Base-by-base conservation (phyloP, 2,797 vertebrate genomes). In the Enteromius argenteus region DNA sequence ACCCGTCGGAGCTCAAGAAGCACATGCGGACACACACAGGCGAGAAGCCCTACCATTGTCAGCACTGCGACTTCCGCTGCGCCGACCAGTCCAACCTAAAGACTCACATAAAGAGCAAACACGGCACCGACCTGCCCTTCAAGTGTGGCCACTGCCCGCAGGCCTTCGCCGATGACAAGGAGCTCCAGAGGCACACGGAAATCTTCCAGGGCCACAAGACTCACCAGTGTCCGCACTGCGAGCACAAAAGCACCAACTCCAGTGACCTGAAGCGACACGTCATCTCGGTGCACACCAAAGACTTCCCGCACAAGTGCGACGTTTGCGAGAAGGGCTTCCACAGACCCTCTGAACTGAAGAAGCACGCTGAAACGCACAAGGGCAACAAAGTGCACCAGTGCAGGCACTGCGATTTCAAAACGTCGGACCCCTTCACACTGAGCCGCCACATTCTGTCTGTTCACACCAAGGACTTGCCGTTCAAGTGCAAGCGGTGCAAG, bases 21-120 rank as follows among this genome's bases (percentile, higher is more conserved):
- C 98, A 99, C 94, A 98, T 98, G 97, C 95, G 98, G 56, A 99
- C 98, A 0, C 98, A 98, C 95, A 98, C 98, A 0, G 98, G 98
- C 9, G 98, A 99, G 93, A 99, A 99, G 93, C 98, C 98, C 11
- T 99, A 98, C 94, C 67, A 84, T 69, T 97, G 96, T 91, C 95
- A 95, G 89, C 95, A 95, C 88, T 97, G 96, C 49, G 93, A 95
- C 84, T 97, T 97, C 93, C 93, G 96, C 72, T 97, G 96, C 23
- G 96, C 96, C 21, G 96, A 97, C 90, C 96, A 96, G 81, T 97
- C 96, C 87, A 97, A 97, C 88, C 90, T 97, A 93, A 97, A 97
- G 94, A 97, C 96, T 86, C 96, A 97, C 87, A 95, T 97, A 91
- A 97, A 96, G 91, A 96, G 94, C 92, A 97, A 96, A 89, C 96